Percentiles rank a stretch among this genome's conserved stretches.
Evolutionary conservation across 2,113 vertebrate species (phyloP).

Genomic region (Pluvianellus socialis): DNA sequence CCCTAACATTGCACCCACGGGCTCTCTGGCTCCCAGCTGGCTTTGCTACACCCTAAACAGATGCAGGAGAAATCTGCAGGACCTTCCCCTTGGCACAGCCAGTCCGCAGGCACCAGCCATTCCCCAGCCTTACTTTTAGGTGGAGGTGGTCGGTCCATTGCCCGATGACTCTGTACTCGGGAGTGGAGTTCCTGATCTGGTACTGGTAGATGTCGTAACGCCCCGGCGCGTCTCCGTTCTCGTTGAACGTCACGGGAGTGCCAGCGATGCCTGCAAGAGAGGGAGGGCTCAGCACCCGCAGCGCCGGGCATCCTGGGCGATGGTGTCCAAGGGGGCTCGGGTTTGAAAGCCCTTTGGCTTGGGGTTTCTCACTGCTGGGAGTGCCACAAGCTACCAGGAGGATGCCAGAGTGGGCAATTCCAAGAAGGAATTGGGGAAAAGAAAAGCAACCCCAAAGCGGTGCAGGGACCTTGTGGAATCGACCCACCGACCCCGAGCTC

Average conservation of each 20-base stretch:
- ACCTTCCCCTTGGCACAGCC: not conserved
- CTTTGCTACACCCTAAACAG: not conserved
- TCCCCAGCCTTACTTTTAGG: slow-evolving; percentile 82
- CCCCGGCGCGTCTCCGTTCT: slow-evolving; percentile 91
- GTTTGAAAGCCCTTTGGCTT: accelerated
- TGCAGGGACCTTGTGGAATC: not conserved
- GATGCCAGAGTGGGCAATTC: accelerated
- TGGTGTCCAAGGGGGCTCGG: not conserved
- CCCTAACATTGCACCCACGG: not conserved
- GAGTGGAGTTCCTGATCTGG: slow-evolving; percentile 85
- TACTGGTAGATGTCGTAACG: slow-evolving; percentile 97
- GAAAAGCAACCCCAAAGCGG: not conserved
- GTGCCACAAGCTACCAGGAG: not conserved
- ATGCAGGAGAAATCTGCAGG: not conserved
- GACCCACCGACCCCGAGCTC: not conserved
- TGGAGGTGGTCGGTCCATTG: slow-evolving; percentile 91
- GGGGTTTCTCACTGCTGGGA: not conserved
- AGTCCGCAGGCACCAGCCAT: not conserved
- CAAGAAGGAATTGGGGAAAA: not conserved
- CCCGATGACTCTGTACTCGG: slow-evolving; percentile 91
- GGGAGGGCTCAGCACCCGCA: not conserved
- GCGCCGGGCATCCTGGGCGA: not conserved
- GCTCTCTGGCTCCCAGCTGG: not conserved
- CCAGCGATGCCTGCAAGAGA: slow-evolving; percentile 85
- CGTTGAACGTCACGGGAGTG: slow-evolving; percentile 91